Conservation (phyloP, 1,140 invertebrate genomes). For the Danaus plexippus region DNA sequence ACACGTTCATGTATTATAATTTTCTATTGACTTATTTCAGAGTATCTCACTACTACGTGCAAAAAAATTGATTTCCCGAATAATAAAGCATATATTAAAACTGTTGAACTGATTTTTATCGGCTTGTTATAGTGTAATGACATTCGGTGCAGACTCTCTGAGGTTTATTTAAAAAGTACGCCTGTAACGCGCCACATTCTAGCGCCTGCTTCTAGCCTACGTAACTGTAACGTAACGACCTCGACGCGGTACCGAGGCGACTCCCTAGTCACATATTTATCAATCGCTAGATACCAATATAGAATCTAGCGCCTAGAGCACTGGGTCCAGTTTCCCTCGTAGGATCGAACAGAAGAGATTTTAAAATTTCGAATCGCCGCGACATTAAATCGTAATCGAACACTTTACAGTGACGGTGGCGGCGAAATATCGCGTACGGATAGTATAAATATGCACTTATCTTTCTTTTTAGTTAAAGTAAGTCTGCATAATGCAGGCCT, state of each 20-base stretch:
- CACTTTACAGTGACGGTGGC: constrained; percentile 63
- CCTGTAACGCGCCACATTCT: constrained; percentile 32
- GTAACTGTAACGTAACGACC: constrained; percentile 37
- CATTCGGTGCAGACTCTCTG: constrained; percentile 23
- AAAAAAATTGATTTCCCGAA: not conserved
- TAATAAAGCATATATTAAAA: not conserved
- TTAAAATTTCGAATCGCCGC: constrained; percentile 42
- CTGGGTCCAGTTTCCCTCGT: constrained; percentile 24
- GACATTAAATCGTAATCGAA: constrained; percentile 72
- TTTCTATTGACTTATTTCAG: too few species aligned
- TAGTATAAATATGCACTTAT: constrained; percentile 69
- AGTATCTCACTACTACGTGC: too few species aligned
- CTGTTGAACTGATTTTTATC: constrained; percentile 4
- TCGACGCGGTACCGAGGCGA: constrained; percentile 28
- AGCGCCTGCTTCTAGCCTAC: constrained; percentile 37
- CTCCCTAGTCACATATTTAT: constrained; percentile 25
- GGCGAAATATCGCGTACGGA: constrained; percentile 59
- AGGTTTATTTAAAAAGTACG: constrained; percentile 37
- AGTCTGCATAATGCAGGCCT: constrained; percentile 62
- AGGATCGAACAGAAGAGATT: constrained; percentile 29
- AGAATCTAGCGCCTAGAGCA: constrained; percentile 7
- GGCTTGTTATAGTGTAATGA: constrained; percentile 26
- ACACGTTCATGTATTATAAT: too few species aligned
- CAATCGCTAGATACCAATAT: constrained; percentile 11
- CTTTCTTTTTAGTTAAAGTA: constrained; percentile 67